Percentiles rank a stretch among this genome's conserved stretches.
Evolutionary conservation across 2,888 invertebrate genomes (phyloP).

Genomic region (Drosophila formosana): DNA sequence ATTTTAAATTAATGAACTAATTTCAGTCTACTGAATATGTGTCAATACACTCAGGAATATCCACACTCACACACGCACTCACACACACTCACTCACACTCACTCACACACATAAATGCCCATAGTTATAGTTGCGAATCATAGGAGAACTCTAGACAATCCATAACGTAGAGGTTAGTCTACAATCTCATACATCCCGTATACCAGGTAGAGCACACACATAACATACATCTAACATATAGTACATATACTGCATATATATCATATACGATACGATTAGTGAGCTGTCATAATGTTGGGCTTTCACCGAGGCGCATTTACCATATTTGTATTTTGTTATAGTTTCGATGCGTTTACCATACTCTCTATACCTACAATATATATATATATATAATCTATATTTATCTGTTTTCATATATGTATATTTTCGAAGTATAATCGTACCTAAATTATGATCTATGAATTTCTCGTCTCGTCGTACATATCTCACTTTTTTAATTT

Average conservation of each 20-base stretch:
- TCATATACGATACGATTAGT: constrained; percentile 5
- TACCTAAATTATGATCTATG: constrained; percentile 12
- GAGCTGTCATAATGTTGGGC: constrained; percentile 21
- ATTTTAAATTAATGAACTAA: no score
- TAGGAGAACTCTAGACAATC: constrained; percentile 4
- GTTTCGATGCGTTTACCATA: constrained; percentile 16
- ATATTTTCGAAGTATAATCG: constrained; percentile 25
- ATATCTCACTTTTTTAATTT: constrained; percentile 30
- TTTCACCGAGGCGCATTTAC: constrained; percentile 47
- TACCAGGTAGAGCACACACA: constrained; percentile 4
- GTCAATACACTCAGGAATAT: neutral
- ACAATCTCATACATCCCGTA: constrained; percentile 7
- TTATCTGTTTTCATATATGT: constrained; percentile 21
- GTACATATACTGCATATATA: no score
- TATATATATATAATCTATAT: constrained; percentile 19
- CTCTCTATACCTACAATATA: constrained; percentile 8
- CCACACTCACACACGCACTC: neutral
- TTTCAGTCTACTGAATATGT: neutral
- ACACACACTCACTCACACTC: neutral
- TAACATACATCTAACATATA: neutral
- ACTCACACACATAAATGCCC: neutral
- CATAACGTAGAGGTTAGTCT: constrained; percentile 1
- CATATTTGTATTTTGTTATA: constrained; percentile 27
- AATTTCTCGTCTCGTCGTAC: constrained; percentile 38
- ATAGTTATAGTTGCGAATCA: constrained; percentile 9